Evolutionary conservation across 2,113 vertebrate species (phyloP).

Genomic region (Archocentrus centrarchus): DNA sequence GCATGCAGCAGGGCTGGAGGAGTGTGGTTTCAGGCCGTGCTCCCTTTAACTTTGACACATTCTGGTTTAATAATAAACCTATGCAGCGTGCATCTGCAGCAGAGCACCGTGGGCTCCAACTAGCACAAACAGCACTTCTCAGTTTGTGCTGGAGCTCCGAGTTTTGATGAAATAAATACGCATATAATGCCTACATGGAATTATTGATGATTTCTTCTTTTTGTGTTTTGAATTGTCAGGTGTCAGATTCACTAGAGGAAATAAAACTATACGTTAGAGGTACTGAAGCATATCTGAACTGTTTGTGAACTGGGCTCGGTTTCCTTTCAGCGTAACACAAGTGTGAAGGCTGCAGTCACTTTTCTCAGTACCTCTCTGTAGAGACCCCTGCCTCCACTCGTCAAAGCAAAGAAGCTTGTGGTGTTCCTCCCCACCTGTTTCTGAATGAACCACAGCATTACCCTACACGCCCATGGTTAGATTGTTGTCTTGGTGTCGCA

Average conservation of each 20-base stretch:
- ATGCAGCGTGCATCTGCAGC: slow-evolving; percentile 52
- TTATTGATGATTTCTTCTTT: slow-evolving; percentile 11
- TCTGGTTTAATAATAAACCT: slow-evolving; percentile 50
- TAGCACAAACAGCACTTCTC: slow-evolving; percentile 2
- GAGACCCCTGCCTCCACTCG: neutral
- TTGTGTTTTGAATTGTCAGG: slow-evolving; percentile 3
- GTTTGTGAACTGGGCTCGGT: slow-evolving; percentile 32
- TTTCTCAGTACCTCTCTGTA: neutral
- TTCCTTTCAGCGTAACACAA: slow-evolving; percentile 19
- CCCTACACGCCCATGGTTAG: neutral
- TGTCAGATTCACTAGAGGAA: neutral
- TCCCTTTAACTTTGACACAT: slow-evolving; percentile 25
- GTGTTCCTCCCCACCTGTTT: neutral
- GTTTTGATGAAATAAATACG: neutral
- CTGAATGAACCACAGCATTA: slow-evolving; percentile 15
- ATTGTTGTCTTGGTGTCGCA: neutral
- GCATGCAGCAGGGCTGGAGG: neutral
- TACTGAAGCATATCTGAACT: slow-evolving; percentile 22
- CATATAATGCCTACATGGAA: neutral
- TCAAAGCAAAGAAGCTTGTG: neutral
- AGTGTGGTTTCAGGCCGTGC: neutral
- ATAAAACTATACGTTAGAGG: neutral
- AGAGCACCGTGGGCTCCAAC: slow-evolving; percentile 23
- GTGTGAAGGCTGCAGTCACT: neutral
- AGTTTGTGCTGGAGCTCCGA: neutral